These are phyloP conservation scores for Chrysotoxum bicinctum DNA, from an alignment of 2,888 invertebrate genomes.

Conservation along the genomic window DNA sequence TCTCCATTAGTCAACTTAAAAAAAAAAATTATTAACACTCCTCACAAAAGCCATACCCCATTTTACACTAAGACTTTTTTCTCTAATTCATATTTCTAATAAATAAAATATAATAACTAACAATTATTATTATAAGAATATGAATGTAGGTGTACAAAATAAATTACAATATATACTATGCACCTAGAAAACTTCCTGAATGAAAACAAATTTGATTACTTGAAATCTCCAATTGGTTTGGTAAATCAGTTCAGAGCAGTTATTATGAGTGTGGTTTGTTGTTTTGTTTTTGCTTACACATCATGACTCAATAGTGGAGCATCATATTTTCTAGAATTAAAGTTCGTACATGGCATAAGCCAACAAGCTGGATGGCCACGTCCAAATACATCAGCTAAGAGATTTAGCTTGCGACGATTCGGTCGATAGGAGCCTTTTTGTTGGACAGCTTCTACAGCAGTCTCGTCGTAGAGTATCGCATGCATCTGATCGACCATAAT, in stretches of 20 bases:
- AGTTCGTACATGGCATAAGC: conserved; percentile 87
- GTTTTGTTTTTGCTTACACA: conserved; percentile 76
- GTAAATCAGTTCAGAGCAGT: conserved; percentile 70
- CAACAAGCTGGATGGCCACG: conserved; percentile 87
- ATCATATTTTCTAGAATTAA: conserved; percentile 81
- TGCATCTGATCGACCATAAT: conserved; percentile 93
- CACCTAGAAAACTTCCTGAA: conserved; percentile 62
- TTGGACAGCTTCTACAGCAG: conserved; percentile 90
- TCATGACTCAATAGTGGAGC: conserved; percentile 81
- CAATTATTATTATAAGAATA: conserved; percentile 31
- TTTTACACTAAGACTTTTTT: conserved; percentile 24
- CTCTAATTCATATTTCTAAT: conserved; percentile 13
- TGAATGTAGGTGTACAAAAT: conserved; percentile 49
- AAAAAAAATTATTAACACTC: conserved; percentile 3
- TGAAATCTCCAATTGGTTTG: conserved; percentile 53
- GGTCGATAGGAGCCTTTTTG: conserved; percentile 86
- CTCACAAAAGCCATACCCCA: conserved; percentile 16
- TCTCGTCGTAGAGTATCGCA: conserved; percentile 92
- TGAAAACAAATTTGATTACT: conserved; percentile 31
- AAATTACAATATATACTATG: conserved; percentile 61
- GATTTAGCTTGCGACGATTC: conserved; percentile 85
- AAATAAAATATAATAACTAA: conserved; percentile 24
- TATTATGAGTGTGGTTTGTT: conserved; percentile 20
- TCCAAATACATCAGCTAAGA: conserved; percentile 90
- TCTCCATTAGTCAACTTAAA: conserved; percentile 55